These are phyloP conservation scores for Ephialtes manifestator DNA, from an alignment of 2,888 invertebrate species.

Conservation along the genomic window DNA sequence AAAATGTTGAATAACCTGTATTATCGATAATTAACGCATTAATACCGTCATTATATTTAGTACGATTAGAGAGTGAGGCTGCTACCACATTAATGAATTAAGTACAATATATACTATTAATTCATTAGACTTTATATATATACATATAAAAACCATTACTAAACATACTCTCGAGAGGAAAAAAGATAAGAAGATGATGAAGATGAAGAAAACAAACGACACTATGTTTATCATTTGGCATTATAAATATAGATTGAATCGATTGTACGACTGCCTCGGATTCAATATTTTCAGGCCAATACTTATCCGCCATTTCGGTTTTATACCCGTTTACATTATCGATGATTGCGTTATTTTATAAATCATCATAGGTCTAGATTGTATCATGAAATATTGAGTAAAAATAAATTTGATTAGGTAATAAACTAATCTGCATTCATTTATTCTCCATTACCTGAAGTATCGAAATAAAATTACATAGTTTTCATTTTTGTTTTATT, in stretches of 20 bases:
- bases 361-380: slow-evolving; percentile 86
- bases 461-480: too few relatives aligned
- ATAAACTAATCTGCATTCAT: slow-evolving; percentile 76
- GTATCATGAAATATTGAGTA: slow-evolving; percentile 86
- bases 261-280: slow-evolving; percentile 74
- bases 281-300: slow-evolving; percentile 70
- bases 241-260: slow-evolving; percentile 71
- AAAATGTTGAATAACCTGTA: slow-evolving; percentile 82
- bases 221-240: slow-evolving; percentile 75
- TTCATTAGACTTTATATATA: slow-evolving; percentile 85
- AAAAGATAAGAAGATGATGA: slow-evolving; percentile 49
- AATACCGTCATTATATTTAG: slow-evolving; percentile 85
- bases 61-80: slow-evolving; percentile 86
- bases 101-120: slow-evolving; percentile 85
- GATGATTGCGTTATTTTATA: slow-evolving; percentile 85
- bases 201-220: slow-evolving; percentile 56
- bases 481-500: too few relatives aligned
- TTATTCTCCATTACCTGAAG: slow-evolving; percentile 1
- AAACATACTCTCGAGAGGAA: slow-evolving; percentile 77
- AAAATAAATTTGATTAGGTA: slow-evolving; percentile 86
- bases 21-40: slow-evolving; percentile 84
- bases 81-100: slow-evolving; percentile 86
- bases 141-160: slow-evolving; percentile 77
- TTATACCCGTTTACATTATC: slow-evolving; percentile 78
- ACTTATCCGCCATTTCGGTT: slow-evolving; percentile 71